Conservation (phyloP, 2,888 invertebrate species). For the Fragum sueziense region DNA sequence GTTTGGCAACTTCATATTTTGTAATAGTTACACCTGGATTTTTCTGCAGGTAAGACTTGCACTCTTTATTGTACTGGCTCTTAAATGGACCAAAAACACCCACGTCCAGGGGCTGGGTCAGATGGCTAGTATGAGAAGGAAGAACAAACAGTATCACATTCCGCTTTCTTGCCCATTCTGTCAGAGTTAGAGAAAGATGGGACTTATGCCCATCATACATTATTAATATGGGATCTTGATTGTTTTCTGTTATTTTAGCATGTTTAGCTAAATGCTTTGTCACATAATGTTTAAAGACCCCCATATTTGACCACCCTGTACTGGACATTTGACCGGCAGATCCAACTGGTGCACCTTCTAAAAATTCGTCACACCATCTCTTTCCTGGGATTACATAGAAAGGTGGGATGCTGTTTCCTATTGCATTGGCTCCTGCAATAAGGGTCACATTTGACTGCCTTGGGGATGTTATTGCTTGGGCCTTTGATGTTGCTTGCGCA, state of each 20-base stretch:
- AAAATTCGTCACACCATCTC: not conserved
- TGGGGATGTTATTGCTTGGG: not conserved
- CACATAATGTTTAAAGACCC: not conserved
- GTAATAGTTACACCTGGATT: too few relatives aligned
- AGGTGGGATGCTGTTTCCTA: not conserved
- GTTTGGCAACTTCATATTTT: not conserved
- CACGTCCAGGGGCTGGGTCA: constrained; percentile 45
- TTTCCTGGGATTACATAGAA: not conserved
- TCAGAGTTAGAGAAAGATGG: constrained; percentile 30
- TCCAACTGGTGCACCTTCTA: not conserved
- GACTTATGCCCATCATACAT: constrained; percentile 52
- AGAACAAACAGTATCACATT: constrained; percentile 48
- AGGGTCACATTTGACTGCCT: not conserved
- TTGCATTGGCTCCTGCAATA: not conserved
- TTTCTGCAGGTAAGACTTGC: constrained; percentile 26
- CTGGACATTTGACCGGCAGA: not conserved
- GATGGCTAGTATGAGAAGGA: constrained; percentile 30
- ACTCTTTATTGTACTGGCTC: constrained; percentile 27
- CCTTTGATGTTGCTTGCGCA: not conserved
- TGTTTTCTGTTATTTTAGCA: not conserved
- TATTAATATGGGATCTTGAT: not conserved
- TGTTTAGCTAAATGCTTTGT: not conserved
- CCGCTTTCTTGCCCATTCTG: constrained; percentile 41
- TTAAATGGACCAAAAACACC: constrained; percentile 41
- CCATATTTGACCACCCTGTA: constrained; percentile 8